phyloP scores from a whole-genome alignment of 2,888 invertebrate species.

The Catotricha subobsoleta region DNA sequence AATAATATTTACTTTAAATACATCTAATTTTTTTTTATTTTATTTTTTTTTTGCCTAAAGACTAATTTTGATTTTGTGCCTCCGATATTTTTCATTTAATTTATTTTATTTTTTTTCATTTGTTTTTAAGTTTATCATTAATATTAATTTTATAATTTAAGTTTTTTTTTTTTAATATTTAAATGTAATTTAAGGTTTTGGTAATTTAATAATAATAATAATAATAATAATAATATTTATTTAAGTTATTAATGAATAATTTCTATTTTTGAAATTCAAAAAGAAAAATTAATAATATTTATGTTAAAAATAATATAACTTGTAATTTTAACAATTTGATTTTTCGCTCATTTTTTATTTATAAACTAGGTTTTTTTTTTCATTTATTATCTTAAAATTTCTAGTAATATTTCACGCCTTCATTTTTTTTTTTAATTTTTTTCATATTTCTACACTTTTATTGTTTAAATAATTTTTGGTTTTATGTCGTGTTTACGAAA shows the following conservation, averaged over 20 bases:
- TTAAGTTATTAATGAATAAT: not conserved
- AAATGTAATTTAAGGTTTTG: no score
- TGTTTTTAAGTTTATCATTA: not conserved
- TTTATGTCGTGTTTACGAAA: no score
- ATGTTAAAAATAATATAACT: not conserved
- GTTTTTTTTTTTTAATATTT: not conserved
- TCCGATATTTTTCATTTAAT: constrained; percentile 16
- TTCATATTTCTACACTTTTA: no score
- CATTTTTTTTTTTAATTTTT: no score
- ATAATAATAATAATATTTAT: no score
- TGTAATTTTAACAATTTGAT: constrained; percentile 10
- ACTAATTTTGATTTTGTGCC: constrained; percentile 20
- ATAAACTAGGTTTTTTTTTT: no score
- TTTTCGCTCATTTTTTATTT: constrained; percentile 10
- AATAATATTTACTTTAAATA: no score
- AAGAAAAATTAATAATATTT: not conserved
- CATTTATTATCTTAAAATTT: no score
- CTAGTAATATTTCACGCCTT: no score
- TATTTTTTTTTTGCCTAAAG: constrained; percentile 10
- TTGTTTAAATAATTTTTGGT: no score
- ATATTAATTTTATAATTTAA: not conserved
- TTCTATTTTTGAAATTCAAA: not conserved
- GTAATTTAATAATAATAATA: no score
- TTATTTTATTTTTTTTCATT: constrained; percentile 1
- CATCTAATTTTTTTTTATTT: constrained; percentile 10